These are phyloP conservation scores for Dynastes grantii DNA, from an alignment of 2,888 invertebrate species.

Conservation along the genomic window DNA sequence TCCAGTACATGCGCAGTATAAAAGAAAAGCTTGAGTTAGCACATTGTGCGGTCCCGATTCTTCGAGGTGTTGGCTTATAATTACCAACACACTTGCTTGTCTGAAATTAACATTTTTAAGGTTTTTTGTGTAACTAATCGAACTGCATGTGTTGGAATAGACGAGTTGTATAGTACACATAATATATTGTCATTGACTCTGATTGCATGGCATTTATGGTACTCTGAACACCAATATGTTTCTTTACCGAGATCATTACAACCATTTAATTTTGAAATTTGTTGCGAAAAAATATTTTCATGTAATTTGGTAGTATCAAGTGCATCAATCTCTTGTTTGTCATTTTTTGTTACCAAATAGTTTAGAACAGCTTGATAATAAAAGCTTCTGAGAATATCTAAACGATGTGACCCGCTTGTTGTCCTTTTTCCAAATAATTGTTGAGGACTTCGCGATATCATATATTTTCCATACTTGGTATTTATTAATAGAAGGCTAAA, in stretches of 20 bases:
- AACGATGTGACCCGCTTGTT: slow-evolving; percentile 78
- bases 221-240: slow-evolving; percentile 89
- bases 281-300: slow-evolving; percentile 32
- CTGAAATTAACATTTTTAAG: slow-evolving; percentile 76
- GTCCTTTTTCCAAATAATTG: slow-evolving; percentile 74
- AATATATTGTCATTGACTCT: slow-evolving; percentile 79
- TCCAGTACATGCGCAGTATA: too few species aligned
- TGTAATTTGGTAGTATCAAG: slow-evolving; percentile 51
- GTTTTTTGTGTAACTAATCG: slow-evolving; percentile 80
- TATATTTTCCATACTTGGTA: slow-evolving; percentile 77
- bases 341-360: slow-evolving; percentile 63
- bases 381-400: slow-evolving; percentile 83
- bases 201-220: slow-evolving; percentile 88
- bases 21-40: too few species aligned
- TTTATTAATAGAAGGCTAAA: slow-evolving; percentile 80
- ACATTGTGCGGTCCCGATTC: too few species aligned
- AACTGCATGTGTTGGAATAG: slow-evolving; percentile 85
- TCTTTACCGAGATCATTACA: slow-evolving; percentile 72
- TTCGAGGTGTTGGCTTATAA: not conserved
- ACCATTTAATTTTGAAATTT: slow-evolving; percentile 41
- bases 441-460: slow-evolving; percentile 81
- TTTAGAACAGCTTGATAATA: slow-evolving; percentile 80
- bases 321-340: slow-evolving; percentile 21
- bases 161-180: slow-evolving; percentile 82
- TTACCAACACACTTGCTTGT: slow-evolving; percentile 83